Evolutionary conservation across 2,113 vertebrate species (phyloP).

Genomic region (Zosterops borbonicus): DNA sequence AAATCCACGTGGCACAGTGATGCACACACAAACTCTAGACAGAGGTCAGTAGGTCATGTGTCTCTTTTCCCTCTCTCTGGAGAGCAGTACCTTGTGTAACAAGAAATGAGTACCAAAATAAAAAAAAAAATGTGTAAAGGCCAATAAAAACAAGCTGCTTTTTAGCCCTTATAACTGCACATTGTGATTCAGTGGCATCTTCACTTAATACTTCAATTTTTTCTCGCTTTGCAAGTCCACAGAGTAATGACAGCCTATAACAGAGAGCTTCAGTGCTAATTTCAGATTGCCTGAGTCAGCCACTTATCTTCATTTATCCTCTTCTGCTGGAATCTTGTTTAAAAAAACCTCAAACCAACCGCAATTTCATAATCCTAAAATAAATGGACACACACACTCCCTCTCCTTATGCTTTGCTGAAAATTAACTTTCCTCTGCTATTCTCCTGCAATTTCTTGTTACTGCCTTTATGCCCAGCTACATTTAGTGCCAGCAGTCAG

Average conservation of each 20-base stretch:
- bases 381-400: not conserved
- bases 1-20: not conserved
- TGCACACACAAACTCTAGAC: not conserved
- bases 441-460: not conserved
- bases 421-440: not conserved
- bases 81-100: not conserved
- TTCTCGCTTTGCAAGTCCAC: slow-evolving; percentile 22
- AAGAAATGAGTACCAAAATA: not conserved
- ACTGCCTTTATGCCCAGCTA: not conserved
- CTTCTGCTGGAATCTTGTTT: not conserved
- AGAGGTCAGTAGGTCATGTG: not conserved
- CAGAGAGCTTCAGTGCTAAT: slow-evolving; percentile 5
- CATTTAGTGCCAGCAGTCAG: not conserved
- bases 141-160: not conserved
- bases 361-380: slow-evolving; percentile 18
- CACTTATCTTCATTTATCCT: slow-evolving; percentile 48
- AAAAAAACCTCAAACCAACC: not conserved
- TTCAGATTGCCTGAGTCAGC: slow-evolving; percentile 50
- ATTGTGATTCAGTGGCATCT: slow-evolving; percentile 23
- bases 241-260: not conserved
- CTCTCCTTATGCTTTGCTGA: not conserved
- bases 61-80: not conserved
- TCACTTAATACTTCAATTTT: slow-evolving; percentile 15
- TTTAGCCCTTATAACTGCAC: not conserved
- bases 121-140: not conserved